Conservation (phyloP, 2,888 invertebrate genomes). For the Harpalus rufipes region DNA sequence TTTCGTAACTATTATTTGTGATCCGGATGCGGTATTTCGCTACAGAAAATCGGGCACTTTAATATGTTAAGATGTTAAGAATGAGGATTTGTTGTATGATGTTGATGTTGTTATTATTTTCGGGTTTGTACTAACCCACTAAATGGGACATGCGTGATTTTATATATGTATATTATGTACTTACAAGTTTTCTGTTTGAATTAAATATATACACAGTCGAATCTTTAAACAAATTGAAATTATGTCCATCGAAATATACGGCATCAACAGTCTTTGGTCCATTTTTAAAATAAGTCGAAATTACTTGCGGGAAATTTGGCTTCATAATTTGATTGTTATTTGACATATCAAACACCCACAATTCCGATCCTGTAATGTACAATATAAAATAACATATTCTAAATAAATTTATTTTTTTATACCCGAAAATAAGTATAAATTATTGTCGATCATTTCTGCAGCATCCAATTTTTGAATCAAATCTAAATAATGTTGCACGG, state of each 20-base stretch:
- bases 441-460: background rate
- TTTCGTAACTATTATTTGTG: too few relatives aligned
- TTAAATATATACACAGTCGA: conserved; percentile 10
- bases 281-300: conserved; percentile 27
- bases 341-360: conserved; percentile 5
- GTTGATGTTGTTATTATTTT: too few relatives aligned
- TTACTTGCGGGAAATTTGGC: conserved; percentile 4
- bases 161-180: too few relatives aligned
- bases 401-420: background rate
- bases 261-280: conserved; percentile 35
- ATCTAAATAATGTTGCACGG: background rate
- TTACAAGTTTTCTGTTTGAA: conserved; percentile 6
- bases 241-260: conserved; percentile 33
- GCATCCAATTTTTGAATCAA: conserved; percentile 5
- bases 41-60: too few relatives aligned
- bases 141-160: too few relatives aligned
- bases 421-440: conserved; percentile 39
- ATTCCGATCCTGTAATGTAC: background rate
- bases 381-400: background rate
- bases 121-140: too few relatives aligned
- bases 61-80: too few relatives aligned
- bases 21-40: too few relatives aligned
- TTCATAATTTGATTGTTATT: background rate
- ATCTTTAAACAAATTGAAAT: conserved; percentile 51
- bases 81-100: too few relatives aligned